These are phyloP conservation scores for Shinisaurus crocodilurus DNA, from an alignment of 2,113 vertebrate species.

Conservation along the genomic window DNA sequence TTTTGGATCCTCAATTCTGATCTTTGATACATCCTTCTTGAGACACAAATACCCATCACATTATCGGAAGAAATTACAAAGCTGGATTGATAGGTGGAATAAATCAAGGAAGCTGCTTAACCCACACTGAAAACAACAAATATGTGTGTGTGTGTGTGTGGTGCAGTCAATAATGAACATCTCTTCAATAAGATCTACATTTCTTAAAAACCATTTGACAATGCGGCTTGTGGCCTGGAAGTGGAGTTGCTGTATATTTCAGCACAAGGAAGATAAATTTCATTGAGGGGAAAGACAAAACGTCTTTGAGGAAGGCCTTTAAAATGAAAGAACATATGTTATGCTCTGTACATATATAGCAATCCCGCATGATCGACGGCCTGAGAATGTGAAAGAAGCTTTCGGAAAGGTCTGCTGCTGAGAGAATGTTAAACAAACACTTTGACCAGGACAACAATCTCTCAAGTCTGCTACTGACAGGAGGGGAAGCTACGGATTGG, in stretches of 20 bases:
- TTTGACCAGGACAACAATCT: not conserved
- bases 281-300: not conserved
- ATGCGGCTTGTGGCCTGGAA: not conserved
- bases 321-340: conserved; percentile 1
- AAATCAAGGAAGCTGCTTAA: not conserved
- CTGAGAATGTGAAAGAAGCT: not conserved
- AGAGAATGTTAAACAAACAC: conserved; percentile 32
- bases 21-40: not conserved
- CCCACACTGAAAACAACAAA: not conserved
- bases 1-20: not conserved
- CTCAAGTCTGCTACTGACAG: not conserved
- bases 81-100: not conserved
- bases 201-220: conserved; percentile 5
- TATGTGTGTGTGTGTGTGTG: not conserved
- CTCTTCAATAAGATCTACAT: not conserved
- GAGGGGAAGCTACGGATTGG: not conserved
- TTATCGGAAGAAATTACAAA: not conserved
- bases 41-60: not conserved
- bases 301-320: not conserved
- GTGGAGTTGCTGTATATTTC: not conserved
- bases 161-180: not conserved
- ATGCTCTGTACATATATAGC: not conserved
- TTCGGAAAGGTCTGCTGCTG: not conserved
- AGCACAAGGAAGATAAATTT: not conserved
- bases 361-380: not conserved